phyloP scores from a whole-genome alignment of 2,113 vertebrate genomes.

The Acanthochromis polyacanthus region DNA sequence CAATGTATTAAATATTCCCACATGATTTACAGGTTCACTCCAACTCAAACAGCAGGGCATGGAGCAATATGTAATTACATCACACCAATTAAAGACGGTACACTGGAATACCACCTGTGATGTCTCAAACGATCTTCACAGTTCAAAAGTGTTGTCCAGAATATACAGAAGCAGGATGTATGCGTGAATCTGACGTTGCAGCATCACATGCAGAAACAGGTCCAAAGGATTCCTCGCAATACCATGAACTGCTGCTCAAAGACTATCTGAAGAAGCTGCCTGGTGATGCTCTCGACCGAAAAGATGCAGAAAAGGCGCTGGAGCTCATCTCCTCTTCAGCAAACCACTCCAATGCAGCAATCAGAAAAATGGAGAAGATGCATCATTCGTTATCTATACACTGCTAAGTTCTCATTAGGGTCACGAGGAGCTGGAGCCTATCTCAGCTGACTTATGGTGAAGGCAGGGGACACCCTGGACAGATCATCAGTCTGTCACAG shows the following conservation, averaged over 20 bases:
- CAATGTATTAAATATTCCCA: neutral
- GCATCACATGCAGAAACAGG: slow-evolving; percentile 98
- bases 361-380: too few species aligned
- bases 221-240: slow-evolving; percentile 97
- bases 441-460: too few species aligned
- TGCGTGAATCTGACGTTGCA: slow-evolving; percentile 96
- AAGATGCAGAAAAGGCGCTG: slow-evolving; percentile 88
- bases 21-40: neutral
- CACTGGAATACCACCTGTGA: too few species aligned
- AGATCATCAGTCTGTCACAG: too few species aligned
- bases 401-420: too few species aligned
- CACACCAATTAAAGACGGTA: neutral
- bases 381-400: too few species aligned
- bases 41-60: neutral
- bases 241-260: slow-evolving; percentile 94
- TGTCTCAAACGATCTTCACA: too few species aligned
- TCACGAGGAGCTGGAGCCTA: too few species aligned
- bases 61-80: neutral
- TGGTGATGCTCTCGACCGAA: slow-evolving; percentile 89
- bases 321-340: too few species aligned
- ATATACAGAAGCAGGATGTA: slow-evolving; percentile 91
- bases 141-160: too few species aligned
- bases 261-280: slow-evolving; percentile 98
- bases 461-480: too few species aligned
- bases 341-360: too few species aligned